Evolutionary conservation across 1,140 invertebrate genomes (phyloP).

Genomic region (Apis cerana): DNA sequence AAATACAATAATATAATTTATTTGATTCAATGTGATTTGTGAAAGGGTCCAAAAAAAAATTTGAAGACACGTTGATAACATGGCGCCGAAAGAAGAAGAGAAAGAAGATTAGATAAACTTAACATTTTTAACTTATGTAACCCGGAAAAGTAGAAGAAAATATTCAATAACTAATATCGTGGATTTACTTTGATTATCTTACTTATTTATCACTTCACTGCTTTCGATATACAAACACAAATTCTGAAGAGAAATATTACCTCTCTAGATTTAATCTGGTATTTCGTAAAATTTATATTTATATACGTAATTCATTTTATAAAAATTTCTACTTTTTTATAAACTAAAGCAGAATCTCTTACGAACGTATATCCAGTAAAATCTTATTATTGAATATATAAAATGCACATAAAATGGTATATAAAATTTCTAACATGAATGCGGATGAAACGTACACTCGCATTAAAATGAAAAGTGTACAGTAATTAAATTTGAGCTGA

Average conservation of each 20-base stretch:
- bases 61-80: conserved; percentile 9
- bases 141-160: conserved; percentile 6
- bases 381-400: too few relatives aligned
- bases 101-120: conserved; percentile 56
- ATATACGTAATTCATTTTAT: neutral
- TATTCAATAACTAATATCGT: conserved; percentile 1
- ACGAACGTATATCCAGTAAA: too few relatives aligned
- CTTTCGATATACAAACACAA: neutral
- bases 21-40: too few relatives aligned
- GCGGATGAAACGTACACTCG: too few relatives aligned
- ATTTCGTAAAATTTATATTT: neutral
- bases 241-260: neutral
- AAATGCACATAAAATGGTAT: too few relatives aligned
- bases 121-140: conserved; percentile 38
- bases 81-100: neutral
- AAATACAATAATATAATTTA: neutral
- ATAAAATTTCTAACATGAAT: too few relatives aligned
- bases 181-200: neutral
- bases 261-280: neutral
- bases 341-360: too few relatives aligned
- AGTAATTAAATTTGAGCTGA: conserved; percentile 34
- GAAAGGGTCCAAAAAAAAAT: neutral
- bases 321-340: too few relatives aligned
- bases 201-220: neutral
- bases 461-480: neutral